phyloP scores from a whole-genome alignment of 2,113 vertebrate species.

The Sphaerodactylus townsendi region DNA sequence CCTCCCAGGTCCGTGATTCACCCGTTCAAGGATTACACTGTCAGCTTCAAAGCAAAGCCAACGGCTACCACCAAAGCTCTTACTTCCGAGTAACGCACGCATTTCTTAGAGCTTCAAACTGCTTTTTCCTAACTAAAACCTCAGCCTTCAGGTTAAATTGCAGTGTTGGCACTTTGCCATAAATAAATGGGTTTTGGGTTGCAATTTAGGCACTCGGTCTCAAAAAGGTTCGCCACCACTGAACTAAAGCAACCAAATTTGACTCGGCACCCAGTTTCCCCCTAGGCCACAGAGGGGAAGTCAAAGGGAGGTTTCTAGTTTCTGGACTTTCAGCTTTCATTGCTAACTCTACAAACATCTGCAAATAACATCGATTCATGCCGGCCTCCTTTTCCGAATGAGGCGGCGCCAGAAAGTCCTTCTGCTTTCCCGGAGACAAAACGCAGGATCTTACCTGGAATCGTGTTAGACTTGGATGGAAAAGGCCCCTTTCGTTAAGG shows the following conservation, averaged over 20 bases:
- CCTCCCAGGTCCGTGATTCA: no score
- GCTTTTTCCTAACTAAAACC: no score
- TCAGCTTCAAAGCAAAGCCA: no score
- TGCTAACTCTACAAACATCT: fast-evolving
- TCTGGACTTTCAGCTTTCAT: neutral
- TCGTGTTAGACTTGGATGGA: conserved; percentile 32
- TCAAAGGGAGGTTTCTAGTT: fast-evolving
- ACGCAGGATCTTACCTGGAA: conserved; percentile 60
- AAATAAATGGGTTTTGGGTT: no score
- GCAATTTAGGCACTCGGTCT: no score
- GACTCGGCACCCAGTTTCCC: neutral
- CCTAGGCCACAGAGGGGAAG: fast-evolving
- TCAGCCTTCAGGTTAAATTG: no score
- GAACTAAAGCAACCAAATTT: neutral
- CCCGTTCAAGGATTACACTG: no score
- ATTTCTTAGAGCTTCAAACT: no score
- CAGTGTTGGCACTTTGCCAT: no score
- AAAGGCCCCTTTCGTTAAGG: conserved; percentile 28
- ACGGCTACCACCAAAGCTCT: no score
- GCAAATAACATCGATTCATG: neutral
- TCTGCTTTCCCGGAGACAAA: neutral
- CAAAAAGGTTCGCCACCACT: no score
- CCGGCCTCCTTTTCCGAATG: neutral
- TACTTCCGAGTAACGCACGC: no score
- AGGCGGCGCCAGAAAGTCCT: neutral